These are phyloP conservation scores for Ochotona princeps DNA, from an alignment of 2,113 vertebrate genomes.

Conservation along the genomic window DNA sequence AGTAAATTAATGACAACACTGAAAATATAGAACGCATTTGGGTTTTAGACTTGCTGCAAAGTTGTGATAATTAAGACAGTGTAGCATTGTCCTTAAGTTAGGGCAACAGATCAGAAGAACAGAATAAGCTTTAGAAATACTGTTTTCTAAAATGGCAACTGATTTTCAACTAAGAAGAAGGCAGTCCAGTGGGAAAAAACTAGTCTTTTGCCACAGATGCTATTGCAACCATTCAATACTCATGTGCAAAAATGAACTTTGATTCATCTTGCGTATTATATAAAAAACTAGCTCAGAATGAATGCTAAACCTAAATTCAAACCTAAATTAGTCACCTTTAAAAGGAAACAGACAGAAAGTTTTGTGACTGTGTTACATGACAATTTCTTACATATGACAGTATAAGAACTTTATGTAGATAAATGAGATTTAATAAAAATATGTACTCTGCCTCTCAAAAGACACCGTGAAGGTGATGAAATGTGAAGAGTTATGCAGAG, in stretches of 20 bases:
- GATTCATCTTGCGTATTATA: not conserved
- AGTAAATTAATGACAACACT: not conserved
- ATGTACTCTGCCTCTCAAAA: not conserved
- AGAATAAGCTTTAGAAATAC: not conserved
- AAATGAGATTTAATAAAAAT: not conserved
- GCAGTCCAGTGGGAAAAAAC: not conserved
- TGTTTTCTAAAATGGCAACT: not conserved
- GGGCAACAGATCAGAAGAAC: not conserved
- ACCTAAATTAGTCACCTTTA: not conserved
- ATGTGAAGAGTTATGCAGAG: not conserved
- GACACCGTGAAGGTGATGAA: not conserved
- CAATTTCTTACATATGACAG: not conserved
- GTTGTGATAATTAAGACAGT: not conserved
- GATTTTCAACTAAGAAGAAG: not conserved
- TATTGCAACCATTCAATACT: not conserved
- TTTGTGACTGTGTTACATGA: not conserved
- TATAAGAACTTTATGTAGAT: not conserved
- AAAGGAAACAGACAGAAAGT: not conserved
- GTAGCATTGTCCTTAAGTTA: slow-evolving; percentile 17
- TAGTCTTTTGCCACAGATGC: not conserved
- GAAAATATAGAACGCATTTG: not conserved
- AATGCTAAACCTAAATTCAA: not conserved
- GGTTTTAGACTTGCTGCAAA: not conserved
- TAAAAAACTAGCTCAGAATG: not conserved
- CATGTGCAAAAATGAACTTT: not conserved